Evolutionary conservation across 2,888 invertebrate species (phyloP).

Genomic region (Eilema depressum): DNA sequence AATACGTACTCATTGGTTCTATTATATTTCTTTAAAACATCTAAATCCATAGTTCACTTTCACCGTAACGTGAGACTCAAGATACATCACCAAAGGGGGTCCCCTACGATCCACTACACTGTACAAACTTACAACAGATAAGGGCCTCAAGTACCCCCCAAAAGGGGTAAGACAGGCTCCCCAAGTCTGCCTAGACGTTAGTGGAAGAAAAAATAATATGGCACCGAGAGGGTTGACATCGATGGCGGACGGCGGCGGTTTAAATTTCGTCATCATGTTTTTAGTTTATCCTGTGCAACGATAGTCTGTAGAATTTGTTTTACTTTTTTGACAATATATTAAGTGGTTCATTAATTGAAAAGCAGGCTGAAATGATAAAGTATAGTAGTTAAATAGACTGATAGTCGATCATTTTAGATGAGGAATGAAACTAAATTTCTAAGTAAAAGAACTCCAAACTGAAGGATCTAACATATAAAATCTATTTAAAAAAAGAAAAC

Average conservation of each 20-base stretch:
- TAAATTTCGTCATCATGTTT: slow-evolving; percentile 52
- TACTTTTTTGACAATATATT: neutral
- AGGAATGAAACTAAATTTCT: too few relatives aligned
- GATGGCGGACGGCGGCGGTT: slow-evolving; percentile 44
- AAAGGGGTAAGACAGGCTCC: slow-evolving; percentile 85
- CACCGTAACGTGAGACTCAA: slow-evolving; percentile 76
- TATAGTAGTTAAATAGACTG: neutral
- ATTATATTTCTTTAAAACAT: slow-evolving; percentile 19
- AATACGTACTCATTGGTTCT: neutral
- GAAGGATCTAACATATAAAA: neutral
- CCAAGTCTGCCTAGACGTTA: slow-evolving; percentile 79
- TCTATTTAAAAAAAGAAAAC: neutral
- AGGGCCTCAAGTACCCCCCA: slow-evolving; percentile 84
- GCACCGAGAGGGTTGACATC: slow-evolving; percentile 65
- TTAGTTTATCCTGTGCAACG: slow-evolving; percentile 28
- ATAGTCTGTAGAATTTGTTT: neutral
- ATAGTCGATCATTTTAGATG: neutral
- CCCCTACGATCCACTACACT: slow-evolving; percentile 85
- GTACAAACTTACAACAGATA: slow-evolving; percentile 86
- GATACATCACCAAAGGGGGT: slow-evolving; percentile 83
- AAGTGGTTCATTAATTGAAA: neutral
- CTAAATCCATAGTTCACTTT: slow-evolving; percentile 45
- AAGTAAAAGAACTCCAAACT: neutral
- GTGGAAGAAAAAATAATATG: slow-evolving; percentile 82
- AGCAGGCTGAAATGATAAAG: neutral